phyloP scores from a whole-genome alignment of 2,888 invertebrate species.

The Microctonus hyperodae region DNA sequence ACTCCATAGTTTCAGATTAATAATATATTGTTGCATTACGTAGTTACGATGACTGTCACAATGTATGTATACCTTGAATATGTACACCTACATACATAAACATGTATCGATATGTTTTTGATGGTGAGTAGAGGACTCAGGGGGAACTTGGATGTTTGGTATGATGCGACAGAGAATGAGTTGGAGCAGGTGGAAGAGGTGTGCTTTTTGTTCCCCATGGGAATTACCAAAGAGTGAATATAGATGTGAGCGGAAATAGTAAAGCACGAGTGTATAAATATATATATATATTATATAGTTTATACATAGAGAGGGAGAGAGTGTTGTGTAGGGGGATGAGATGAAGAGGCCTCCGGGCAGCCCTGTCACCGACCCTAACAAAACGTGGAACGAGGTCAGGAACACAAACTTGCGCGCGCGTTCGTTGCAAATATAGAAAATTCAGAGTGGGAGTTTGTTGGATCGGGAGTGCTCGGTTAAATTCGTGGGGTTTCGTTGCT shows the following conservation, averaged over 20 bases:
- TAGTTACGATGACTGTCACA: too few species aligned
- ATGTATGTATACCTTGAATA: too few species aligned
- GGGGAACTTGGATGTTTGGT: too few species aligned
- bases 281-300: not conserved
- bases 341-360: constrained; percentile 33
- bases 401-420: constrained; percentile 39
- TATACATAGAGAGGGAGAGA: not conserved
- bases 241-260: too few species aligned
- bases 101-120: too few species aligned
- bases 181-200: not conserved
- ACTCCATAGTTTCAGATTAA: too few species aligned
- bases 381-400: constrained; percentile 58
- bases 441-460: constrained; percentile 19
- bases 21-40: too few species aligned
- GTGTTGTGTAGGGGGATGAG: not conserved
- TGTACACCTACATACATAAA: too few species aligned
- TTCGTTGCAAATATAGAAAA: not conserved
- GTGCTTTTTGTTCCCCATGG: not conserved
- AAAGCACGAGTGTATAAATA: not conserved
- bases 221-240: not conserved
- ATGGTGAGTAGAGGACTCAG: too few species aligned
- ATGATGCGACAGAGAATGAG: too few species aligned
- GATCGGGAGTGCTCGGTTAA: constrained; percentile 37
- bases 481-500: not conserved
- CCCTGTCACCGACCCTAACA: constrained; percentile 57